Percentiles rank a stretch among this genome's conserved stretches.
These are phyloP conservation scores for Trogon melanurus DNA, from an alignment of 2,113 vertebrate genomes.

Conservation along the genomic window DNA sequence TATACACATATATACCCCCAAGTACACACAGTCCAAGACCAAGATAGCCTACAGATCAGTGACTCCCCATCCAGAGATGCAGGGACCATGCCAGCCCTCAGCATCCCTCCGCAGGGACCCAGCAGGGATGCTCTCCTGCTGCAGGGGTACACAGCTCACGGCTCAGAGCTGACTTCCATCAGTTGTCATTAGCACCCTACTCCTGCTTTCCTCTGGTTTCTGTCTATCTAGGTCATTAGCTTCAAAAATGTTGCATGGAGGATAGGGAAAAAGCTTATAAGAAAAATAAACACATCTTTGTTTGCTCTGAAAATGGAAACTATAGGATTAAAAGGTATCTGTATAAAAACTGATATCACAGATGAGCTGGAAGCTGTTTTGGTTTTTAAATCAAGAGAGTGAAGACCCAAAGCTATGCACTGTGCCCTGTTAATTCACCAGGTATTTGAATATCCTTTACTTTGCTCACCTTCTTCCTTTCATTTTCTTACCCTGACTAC, in stretches of 20 bases:
- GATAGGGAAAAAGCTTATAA: neutral
- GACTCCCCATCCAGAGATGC: neutral
- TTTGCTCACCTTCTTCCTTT: neutral
- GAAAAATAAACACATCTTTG: slow-evolving; percentile 30
- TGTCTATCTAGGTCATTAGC: neutral
- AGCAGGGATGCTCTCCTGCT: neutral
- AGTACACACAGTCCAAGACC: rapidly evolving
- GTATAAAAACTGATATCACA: neutral
- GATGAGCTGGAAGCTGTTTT: neutral
- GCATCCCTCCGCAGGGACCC: neutral
- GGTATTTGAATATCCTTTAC: neutral
- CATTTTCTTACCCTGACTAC: neutral
- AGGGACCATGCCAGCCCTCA: rapidly evolving
- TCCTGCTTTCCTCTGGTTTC: neutral
- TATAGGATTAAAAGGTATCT: slow-evolving; percentile 28
- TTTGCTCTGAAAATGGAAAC: slow-evolving; percentile 46
- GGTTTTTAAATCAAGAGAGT: neutral
- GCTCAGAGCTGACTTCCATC: neutral
- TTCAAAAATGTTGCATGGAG: neutral
- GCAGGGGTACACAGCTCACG: neutral
- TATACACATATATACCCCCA: no score
- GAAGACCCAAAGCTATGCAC: neutral
- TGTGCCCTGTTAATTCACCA: neutral
- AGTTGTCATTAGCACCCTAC: neutral
- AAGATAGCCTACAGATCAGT: rapidly evolving